Evolutionary conservation across 2,888 invertebrate species (phyloP).

Genomic region (Dolichopus griseipennis): DNA sequence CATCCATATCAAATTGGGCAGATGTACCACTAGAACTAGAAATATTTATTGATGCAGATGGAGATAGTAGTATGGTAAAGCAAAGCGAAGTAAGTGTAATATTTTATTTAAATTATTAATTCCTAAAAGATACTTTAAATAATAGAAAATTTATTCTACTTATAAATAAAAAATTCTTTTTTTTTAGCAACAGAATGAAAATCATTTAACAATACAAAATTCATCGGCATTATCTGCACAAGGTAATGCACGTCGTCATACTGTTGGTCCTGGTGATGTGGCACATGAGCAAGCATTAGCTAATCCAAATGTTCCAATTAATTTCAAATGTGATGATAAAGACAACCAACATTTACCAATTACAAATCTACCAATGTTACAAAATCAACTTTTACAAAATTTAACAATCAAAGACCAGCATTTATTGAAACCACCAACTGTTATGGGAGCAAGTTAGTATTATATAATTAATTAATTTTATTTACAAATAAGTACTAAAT

Average conservation of each 20-base stretch:
- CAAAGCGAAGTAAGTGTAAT: constrained; percentile 32
- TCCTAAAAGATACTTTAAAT: neutral
- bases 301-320: constrained; percentile 41
- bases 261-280: constrained; percentile 87
- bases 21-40: constrained; percentile 40
- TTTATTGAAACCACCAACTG: constrained; percentile 84
- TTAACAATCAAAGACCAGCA: constrained; percentile 90
- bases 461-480: neutral
- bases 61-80: constrained; percentile 28
- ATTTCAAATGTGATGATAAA: constrained; percentile 33
- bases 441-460: constrained; percentile 68
- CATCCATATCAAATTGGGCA: constrained; percentile 33
- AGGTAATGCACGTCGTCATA: constrained; percentile 69
- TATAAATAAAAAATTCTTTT: neutral
- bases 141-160: neutral
- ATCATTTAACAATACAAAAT: constrained; percentile 27
- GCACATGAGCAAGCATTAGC: constrained; percentile 69
- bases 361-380: constrained; percentile 66
- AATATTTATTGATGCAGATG: constrained; percentile 39
- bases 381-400: constrained; percentile 74
- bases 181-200: constrained; percentile 25
- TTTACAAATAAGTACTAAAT: neutral
- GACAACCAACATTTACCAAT: constrained; percentile 58
- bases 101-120: neutral
- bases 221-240: constrained; percentile 26